Evolutionary conservation across 2,888 invertebrate genomes (phyloP).

Genomic region (Hypolimnas misippus): DNA sequence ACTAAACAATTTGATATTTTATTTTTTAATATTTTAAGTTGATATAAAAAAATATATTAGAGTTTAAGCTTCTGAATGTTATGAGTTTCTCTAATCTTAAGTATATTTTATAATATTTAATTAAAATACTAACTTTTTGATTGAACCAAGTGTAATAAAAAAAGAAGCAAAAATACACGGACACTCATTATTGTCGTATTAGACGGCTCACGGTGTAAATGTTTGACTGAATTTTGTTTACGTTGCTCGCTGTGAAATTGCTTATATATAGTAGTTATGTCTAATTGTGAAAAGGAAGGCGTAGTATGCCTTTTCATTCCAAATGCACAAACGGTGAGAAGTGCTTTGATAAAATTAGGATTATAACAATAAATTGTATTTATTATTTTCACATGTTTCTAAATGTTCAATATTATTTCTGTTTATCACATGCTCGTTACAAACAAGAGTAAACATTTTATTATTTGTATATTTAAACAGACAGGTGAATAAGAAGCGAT

Average conservation of each 20-base stretch:
- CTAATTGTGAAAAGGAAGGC: neutral
- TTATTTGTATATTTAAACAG: no score
- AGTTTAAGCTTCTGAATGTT: no score
- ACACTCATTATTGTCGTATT: slow-evolving; percentile 54
- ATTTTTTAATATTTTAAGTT: no score
- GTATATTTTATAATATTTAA: neutral
- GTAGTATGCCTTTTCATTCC: slow-evolving; percentile 6
- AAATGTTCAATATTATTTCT: no score
- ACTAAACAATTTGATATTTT: slow-evolving; percentile 43
- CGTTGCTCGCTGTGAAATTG: slow-evolving; percentile 28
- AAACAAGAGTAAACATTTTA: no score
- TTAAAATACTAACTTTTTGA: slow-evolving; percentile 52
- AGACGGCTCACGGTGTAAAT: slow-evolving; percentile 27
- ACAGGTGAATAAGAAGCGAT: no score
- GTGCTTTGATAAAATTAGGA: neutral
- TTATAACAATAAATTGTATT: neutral
- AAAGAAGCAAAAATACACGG: slow-evolving; percentile 54
- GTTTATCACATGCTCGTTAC: no score
- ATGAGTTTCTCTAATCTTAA: no score
- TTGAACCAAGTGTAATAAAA: slow-evolving; percentile 47
- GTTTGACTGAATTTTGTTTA: slow-evolving; percentile 43
- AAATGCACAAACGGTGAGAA: neutral
- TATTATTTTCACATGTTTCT: neutral
- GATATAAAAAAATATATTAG: no score
- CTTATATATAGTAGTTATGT: slow-evolving; percentile 36